phyloP scores from a whole-genome alignment of 2,113 vertebrate genomes.

The Xenopus borealis region DNA sequence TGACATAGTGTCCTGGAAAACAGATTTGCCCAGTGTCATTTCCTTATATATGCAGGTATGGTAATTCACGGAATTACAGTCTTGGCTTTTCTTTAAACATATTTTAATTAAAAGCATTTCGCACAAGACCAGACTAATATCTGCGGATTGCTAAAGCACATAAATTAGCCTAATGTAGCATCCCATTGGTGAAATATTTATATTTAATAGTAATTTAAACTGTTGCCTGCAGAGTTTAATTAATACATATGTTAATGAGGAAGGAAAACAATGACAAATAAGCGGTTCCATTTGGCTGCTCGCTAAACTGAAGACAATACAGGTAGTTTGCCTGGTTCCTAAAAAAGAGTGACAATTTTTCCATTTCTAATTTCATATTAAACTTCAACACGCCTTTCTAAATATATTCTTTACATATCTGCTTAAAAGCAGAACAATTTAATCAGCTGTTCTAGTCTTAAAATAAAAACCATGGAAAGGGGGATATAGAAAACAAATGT shows the following conservation, averaged over 20 bases:
- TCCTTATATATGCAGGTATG: slow-evolving; percentile 46
- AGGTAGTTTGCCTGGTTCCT: no score
- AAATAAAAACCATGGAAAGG: no score
- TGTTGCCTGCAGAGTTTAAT: slow-evolving; percentile 44
- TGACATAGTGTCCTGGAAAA: slow-evolving; percentile 38
- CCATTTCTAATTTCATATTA: no score
- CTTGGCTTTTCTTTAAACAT: slow-evolving; percentile 40
- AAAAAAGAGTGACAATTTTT: no score
- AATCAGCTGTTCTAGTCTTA: no score
- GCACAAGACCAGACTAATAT: slow-evolving; percentile 41
- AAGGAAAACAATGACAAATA: slow-evolving; percentile 24
- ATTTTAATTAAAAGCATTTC: slow-evolving; percentile 45
- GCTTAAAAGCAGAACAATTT: no score
- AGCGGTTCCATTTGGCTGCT: slow-evolving; percentile 21
- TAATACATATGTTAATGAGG: slow-evolving; percentile 46
- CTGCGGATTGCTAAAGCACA: slow-evolving; percentile 36
- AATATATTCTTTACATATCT: no score
- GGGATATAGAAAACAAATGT: no score
- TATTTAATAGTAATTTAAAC: slow-evolving; percentile 45
- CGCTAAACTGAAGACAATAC: neutral
- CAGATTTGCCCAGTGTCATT: slow-evolving; percentile 42
- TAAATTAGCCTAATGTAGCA: slow-evolving; percentile 40
- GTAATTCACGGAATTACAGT: slow-evolving; percentile 34
- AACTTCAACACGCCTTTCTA: no score
- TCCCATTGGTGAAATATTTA: slow-evolving; percentile 45